Percentiles rank a stretch among this genome's conserved stretches.
Evolutionary conservation across 2,888 invertebrate species (phyloP).

Genomic region (Oegoconia quadripuncta): DNA sequence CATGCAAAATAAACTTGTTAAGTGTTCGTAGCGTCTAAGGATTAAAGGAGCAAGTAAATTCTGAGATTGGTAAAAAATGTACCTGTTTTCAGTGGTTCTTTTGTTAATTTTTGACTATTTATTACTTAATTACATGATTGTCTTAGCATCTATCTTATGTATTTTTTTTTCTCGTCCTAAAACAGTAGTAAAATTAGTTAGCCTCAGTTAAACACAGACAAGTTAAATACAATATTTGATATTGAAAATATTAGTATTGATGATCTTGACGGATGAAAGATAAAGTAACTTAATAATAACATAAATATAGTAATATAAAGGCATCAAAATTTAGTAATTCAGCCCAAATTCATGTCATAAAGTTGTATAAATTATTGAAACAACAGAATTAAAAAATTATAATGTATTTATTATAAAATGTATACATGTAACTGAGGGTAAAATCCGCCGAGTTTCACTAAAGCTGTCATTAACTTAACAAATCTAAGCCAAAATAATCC

Average conservation of each 20-base stretch:
- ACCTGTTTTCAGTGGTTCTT: constrained; percentile 78
- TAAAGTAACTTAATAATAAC: too few species aligned
- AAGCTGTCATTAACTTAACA: constrained; percentile 41
- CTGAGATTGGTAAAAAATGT: constrained; percentile 75
- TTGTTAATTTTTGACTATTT: constrained; percentile 79
- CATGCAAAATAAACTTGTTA: constrained; percentile 72
- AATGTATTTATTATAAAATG: constrained; percentile 74
- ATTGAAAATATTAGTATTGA: too few species aligned
- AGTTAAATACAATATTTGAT: too few species aligned
- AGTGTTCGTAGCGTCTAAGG: constrained; percentile 77
- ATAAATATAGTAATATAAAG: too few species aligned
- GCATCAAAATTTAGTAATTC: too few species aligned
- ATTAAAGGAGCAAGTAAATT: constrained; percentile 70
- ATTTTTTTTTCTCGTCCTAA: constrained; percentile 27
- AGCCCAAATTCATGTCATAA: too few species aligned
- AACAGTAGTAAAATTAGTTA: neutral
- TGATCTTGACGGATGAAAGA: too few species aligned
- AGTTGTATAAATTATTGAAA: too few species aligned
- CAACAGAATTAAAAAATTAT: constrained; percentile 60
- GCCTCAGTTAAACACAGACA: too few species aligned
- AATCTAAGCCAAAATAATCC: constrained; percentile 49
- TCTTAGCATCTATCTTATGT: constrained; percentile 71
- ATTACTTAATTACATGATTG: constrained; percentile 76
- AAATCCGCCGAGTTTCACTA: constrained; percentile 43
- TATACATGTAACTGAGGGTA: constrained; percentile 68